Conservation (phyloP, 2,888 invertebrate species). For the Rhorus exstirpatorius region DNA sequence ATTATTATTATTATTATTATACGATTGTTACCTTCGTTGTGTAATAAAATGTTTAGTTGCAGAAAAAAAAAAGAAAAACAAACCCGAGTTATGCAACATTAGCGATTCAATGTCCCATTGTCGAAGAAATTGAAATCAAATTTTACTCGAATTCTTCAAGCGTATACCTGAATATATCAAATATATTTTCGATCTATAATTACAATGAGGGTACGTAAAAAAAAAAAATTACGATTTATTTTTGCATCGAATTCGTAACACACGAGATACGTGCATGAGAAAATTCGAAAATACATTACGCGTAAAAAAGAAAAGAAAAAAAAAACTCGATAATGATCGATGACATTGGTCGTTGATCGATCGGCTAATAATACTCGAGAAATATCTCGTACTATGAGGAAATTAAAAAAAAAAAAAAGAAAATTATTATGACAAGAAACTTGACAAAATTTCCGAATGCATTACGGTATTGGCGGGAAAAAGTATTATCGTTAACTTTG, state of each 20-base stretch:
- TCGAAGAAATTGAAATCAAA: not conserved
- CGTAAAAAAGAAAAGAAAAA: slow-evolving; percentile 37
- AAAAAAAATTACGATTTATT: slow-evolving; percentile 53
- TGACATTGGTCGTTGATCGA: slow-evolving; percentile 23
- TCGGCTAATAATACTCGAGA: slow-evolving; percentile 68
- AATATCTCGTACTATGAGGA: slow-evolving; percentile 47
- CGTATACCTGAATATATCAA: slow-evolving; percentile 72
- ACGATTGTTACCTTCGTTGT: no score
- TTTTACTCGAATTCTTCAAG: slow-evolving; percentile 24
- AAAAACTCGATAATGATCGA: slow-evolving; percentile 30
- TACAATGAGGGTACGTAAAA: slow-evolving; percentile 68
- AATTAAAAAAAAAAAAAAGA: slow-evolving; percentile 18
- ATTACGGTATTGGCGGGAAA: slow-evolving; percentile 6
- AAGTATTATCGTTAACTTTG: slow-evolving; percentile 62
- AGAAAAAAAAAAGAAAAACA: no score
- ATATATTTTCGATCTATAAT: slow-evolving; percentile 72
- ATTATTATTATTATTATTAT: no score
- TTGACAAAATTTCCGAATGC: slow-evolving; percentile 39
- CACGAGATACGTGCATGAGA: slow-evolving; percentile 24
- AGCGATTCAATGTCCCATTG: no score
- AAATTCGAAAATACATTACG: slow-evolving; percentile 50
- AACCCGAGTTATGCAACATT: no score
- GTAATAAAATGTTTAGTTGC: no score
- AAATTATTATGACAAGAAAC: slow-evolving; percentile 9
- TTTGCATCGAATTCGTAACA: no score